Base-by-base conservation (phyloP, 1,140 invertebrate genomes). In the Sipha flava region DNA sequence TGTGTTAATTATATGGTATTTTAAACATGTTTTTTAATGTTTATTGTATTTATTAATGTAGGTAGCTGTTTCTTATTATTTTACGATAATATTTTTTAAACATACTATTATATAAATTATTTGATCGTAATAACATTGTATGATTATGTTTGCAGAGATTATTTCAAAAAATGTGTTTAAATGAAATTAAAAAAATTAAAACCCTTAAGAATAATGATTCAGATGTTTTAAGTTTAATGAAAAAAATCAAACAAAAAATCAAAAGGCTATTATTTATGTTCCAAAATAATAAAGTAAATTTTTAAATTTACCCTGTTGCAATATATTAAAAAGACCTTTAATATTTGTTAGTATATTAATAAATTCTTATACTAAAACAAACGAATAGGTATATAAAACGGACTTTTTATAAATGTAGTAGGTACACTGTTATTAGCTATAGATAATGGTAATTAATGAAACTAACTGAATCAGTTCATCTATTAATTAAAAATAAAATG, bases 1-100 rank as follows among this genome's bases (percentile, higher is more conserved):
- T 77, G 47, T 37, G 12, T 77, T 1, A 59, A 77, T n/a, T 43
- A n/a, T 18, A 77, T 57, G 72, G 72, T 77, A 77, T 57, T 59
- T 45, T 66, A 0, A n/a, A n/a, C n/a, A n/a, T n/a, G n/a, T n/a
- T n/a, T n/a, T 9, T 64, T 4, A 6, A n/a, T 29, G 12, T 29
- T 16, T 57, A 57, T 29, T 57, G 23, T 26, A 5, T 54, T 54
- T 14, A 57, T 57, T 6, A 18, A 59, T 59, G 18, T 26, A 7
- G 26, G 18, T 7, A 2, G 7, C 5, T 5, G 1, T n/a, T n/a
- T n/a, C n/a, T n/a, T n/a, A n/a, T n/a, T n/a, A n/a, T n/a, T n/a
- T n/a, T n/a, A n/a, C n/a, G n/a, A n/a, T n/a, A n/a, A n/a, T n/a
- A n/a, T n/a, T n/a, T n/a, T n/a, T 40, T 40, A 10, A 10, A 40